phyloP scores from a whole-genome alignment of 2,888 invertebrate genomes.

The Netelia inedita region DNA sequence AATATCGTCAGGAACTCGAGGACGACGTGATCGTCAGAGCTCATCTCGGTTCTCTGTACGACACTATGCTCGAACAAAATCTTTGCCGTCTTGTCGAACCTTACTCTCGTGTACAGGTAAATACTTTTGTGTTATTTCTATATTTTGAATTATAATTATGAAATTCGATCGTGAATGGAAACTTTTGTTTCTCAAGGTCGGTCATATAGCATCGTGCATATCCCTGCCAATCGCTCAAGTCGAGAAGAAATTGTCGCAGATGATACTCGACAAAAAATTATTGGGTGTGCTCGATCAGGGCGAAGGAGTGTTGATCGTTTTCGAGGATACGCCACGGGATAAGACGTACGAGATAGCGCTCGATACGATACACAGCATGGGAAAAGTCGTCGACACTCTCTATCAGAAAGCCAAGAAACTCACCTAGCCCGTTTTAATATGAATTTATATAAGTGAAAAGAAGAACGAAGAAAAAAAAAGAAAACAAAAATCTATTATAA shows the following conservation, averaged over 20 bases:
- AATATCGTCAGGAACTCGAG: slow-evolving; percentile 95
- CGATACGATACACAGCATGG: slow-evolving; percentile 99
- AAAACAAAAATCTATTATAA: slow-evolving; percentile 77
- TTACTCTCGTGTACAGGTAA: slow-evolving; percentile 96
- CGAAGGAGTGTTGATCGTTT: slow-evolving; percentile 98
- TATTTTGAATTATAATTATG: slow-evolving; percentile 18
- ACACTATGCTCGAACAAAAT: slow-evolving; percentile 99
- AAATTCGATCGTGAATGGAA: slow-evolving; percentile 1
- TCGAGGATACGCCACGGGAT: slow-evolving; percentile 97
- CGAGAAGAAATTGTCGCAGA: slow-evolving; percentile 99
- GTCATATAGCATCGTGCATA: slow-evolving; percentile 96
- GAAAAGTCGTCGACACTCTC: slow-evolving; percentile 99
- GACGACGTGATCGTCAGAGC: slow-evolving; percentile 99
- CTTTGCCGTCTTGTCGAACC: slow-evolving; percentile 99
- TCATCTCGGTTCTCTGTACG: slow-evolving; percentile 98
- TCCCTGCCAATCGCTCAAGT: slow-evolving; percentile 96
- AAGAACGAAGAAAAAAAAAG: slow-evolving; percentile 42
- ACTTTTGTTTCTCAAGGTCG: slow-evolving; percentile 86
- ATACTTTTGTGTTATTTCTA: slow-evolving; percentile 39
- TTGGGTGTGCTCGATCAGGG: slow-evolving; percentile 99
- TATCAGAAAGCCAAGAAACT: slow-evolving; percentile 99
- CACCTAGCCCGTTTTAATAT: slow-evolving; percentile 88
- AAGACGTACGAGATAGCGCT: slow-evolving; percentile 99
- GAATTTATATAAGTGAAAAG: slow-evolving; percentile 79
- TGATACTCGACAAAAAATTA: slow-evolving; percentile 99